Conservation (phyloP, 1,140 invertebrate genomes). For the Panagrolaimus sp. region DNA sequence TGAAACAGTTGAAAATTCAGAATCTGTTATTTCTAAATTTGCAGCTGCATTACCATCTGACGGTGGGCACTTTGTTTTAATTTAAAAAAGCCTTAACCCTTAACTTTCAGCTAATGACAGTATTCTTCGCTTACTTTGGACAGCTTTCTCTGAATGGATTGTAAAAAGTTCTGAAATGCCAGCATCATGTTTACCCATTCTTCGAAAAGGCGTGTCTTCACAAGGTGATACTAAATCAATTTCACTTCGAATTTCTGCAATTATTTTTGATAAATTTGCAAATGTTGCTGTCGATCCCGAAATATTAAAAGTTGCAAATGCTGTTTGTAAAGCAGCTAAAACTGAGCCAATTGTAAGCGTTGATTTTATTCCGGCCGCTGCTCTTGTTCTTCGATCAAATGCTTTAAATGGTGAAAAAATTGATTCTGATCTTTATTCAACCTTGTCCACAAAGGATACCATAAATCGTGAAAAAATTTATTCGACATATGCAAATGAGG, state of each 20-base stretch:
- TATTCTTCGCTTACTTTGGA: not conserved
- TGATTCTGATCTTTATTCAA: not conserved
- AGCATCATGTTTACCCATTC: not conserved
- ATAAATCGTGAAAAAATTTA: not conserved
- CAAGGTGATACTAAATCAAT: not conserved
- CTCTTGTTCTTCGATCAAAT: not conserved
- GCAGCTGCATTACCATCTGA: not conserved
- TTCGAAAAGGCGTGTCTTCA: not conserved
- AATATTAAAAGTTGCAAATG: not conserved
- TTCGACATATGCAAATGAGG: not conserved
- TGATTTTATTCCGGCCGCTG: conserved; percentile 4
- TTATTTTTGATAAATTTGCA: not conserved
- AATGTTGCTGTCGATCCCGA: not conserved
- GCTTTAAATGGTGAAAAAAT: not conserved
- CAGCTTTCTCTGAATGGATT: not conserved
- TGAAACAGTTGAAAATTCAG: not conserved
- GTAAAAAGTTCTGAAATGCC: not conserved
- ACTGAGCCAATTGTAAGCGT: not conserved
- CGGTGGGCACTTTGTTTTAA: not conserved
- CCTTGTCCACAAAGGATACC: conserved; percentile 3
- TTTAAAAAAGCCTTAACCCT: not conserved
- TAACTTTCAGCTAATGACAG: not conserved
- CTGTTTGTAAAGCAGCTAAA: not conserved
- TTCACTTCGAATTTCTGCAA: not conserved
- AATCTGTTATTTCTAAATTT: not conserved